Evolutionary conservation across 2,888 invertebrate genomes (phyloP), one percentile per base, ranked within the genome.

Genomic region (Ornithoptera priamus): DNA sequence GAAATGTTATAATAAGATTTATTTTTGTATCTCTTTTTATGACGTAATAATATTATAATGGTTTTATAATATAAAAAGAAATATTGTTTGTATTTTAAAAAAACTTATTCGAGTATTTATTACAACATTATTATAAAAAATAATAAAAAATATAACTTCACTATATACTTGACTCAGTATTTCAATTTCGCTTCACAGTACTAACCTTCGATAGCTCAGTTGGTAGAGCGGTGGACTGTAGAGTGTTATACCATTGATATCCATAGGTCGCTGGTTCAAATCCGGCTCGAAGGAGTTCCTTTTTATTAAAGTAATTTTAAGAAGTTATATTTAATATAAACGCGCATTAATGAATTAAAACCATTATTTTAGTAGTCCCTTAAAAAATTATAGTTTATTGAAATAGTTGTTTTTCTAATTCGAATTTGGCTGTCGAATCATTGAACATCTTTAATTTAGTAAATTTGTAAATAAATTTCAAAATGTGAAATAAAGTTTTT

Each of bases 201-300:
- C 65, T 63, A 72, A 65, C 72, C 75, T 93, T 93, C 93, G 93
- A 93, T 93, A 93, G 93, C 93, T 93, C 93, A 93, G 93, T 93
- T 93, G 93, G 93, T 93, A 93, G 93, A 93, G 93, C 93, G 93
- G 93, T 93, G 93, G 93, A 93, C 93, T 93, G 93, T 93, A 93
- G 92, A 69, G 59, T 53, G 20, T 0, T 18, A 1, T 12, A 4
- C 2, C 66, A 77, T 76, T 76, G 90, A 22, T 6, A 93, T 93
- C 92, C 93, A 93, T 93, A 93, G 93, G 93, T 93, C 93, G 91
- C 93, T 93, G 93, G 93, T 93, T 93, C 93, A 93, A 93, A 93
- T 93, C 93, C 93, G 92, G 93, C 91, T 93, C 93, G 93, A 93
- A 93, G 92, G 93, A 93, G 6, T 18, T n/a, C 2, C 8, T 50